These are phyloP conservation scores for Aelia acuminata DNA, from an alignment of 2,888 invertebrate genomes.

Conservation along the genomic window DNA sequence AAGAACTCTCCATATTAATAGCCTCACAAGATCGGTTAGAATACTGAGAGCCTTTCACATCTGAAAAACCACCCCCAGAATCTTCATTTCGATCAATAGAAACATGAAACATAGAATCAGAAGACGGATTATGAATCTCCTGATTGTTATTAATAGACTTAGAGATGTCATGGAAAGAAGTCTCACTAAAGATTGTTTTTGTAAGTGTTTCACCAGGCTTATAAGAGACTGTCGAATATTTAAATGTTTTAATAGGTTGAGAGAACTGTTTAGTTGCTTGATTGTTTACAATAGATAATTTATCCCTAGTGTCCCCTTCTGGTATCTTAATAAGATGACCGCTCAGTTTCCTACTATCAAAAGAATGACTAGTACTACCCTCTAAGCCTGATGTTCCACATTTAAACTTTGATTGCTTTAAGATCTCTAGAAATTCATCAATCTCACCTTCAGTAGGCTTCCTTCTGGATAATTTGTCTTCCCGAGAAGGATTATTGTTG, in stretches of 20 bases:
- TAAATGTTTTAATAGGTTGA: slow-evolving; percentile 3
- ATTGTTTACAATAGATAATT: background rate
- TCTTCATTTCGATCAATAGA: slow-evolving; percentile 44
- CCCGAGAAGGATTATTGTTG: background rate
- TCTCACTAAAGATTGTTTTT: slow-evolving; percentile 53
- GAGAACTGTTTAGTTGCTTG: background rate
- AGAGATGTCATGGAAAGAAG: slow-evolving; percentile 26
- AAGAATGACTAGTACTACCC: slow-evolving; percentile 10
- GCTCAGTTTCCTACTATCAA: background rate
- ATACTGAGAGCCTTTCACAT: background rate
- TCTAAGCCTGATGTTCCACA: slow-evolving; percentile 58
- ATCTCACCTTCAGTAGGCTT: slow-evolving; percentile 59
- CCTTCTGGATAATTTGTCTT: background rate
- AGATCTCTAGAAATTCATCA: slow-evolving; percentile 57
- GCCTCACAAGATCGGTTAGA: background rate
- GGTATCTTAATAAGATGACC: background rate
- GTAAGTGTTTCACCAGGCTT: slow-evolving; percentile 57
- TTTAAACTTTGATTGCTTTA: slow-evolving; percentile 45
- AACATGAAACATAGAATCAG: slow-evolving; percentile 25
- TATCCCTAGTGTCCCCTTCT: background rate
- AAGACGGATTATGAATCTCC: slow-evolving; percentile 6
- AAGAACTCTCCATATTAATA: background rate
- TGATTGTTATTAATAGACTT: slow-evolving; percentile 51
- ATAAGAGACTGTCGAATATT: slow-evolving; percentile 54
- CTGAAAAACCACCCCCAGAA: slow-evolving; percentile 54